These are phyloP conservation scores for Ailuropoda melanoleuca DNA, from an alignment of 2,113 vertebrate genomes.

Conservation along the genomic window DNA sequence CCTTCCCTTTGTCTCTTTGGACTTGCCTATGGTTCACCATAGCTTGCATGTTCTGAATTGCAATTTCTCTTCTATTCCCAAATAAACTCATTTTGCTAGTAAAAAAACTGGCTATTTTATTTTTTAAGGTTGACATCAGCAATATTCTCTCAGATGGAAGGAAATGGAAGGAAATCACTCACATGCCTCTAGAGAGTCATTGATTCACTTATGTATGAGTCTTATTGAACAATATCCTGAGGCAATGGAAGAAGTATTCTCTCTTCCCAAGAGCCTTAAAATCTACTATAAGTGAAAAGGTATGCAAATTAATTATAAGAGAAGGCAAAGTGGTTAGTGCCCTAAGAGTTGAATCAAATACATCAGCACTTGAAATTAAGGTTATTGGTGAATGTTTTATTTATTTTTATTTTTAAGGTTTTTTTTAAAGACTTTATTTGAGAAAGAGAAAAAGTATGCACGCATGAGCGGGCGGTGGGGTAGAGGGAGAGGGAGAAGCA, in stretches of 20 bases:
- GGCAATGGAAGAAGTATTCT: not conserved
- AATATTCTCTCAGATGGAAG: not conserved
- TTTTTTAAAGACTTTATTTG: not conserved
- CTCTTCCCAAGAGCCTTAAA: not conserved
- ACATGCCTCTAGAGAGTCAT: not conserved
- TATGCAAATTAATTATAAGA: not conserved
- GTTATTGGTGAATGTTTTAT: not conserved
- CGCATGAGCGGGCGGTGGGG: not conserved
- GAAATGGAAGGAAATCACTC: not conserved
- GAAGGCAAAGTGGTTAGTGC: not conserved
- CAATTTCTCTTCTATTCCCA: not conserved
- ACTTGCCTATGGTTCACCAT: not conserved
- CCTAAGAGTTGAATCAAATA: not conserved
- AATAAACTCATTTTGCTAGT: not conserved
- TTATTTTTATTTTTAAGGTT: not conserved
- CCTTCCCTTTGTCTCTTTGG: not conserved
- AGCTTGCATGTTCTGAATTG: not conserved
- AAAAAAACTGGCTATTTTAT: not conserved
- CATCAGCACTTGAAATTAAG: not conserved
- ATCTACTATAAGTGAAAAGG: not conserved
- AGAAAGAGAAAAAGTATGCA: not conserved
- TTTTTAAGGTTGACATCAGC: not conserved
- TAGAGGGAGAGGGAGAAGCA: not conserved
- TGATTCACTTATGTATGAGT: not conserved
- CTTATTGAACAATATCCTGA: not conserved